Percentiles rank a stretch among this genome's conserved stretches.
Evolutionary conservation across 2,113 vertebrate species (phyloP).

Genomic region (Engraulis encrasicolus): DNA sequence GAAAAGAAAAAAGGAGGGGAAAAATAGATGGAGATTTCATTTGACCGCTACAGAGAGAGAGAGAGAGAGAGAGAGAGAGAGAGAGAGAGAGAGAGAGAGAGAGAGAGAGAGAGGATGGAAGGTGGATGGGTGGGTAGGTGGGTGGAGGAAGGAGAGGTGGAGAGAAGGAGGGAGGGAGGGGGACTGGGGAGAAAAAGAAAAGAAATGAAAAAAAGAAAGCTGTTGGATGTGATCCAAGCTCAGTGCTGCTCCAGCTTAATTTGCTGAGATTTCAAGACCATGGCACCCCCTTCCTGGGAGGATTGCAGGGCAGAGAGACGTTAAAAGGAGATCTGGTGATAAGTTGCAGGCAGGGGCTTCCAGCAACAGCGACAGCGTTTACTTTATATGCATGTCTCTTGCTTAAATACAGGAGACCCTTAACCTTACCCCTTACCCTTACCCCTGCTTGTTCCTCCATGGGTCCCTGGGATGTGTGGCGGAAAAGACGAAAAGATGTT

Average conservation of each 20-base stretch:
- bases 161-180: too few species aligned
- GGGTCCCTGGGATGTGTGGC: not conserved
- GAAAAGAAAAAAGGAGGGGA: slow-evolving; percentile 31
- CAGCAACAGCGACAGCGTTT: slow-evolving; percentile 41
- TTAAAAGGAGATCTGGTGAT: slow-evolving; percentile 58
- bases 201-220: not conserved
- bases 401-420: slow-evolving; percentile 56
- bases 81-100: too few species aligned
- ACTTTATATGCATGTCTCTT: slow-evolving; percentile 52
- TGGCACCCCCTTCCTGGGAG: slow-evolving; percentile 38
- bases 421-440: too few species aligned
- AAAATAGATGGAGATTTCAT: slow-evolving; percentile 35
- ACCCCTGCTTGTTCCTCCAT: not conserved
- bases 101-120: too few species aligned
- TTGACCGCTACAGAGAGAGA: slow-evolving; percentile 35
- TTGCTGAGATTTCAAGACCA: slow-evolving; percentile 50
- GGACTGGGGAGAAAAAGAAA: too few species aligned
- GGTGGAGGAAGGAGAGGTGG: too few species aligned
- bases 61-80: too few species aligned
- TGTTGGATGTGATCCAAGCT: slow-evolving; percentile 52
- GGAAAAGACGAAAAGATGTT: too few species aligned
- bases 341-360: slow-evolving; percentile 31
- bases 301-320: slow-evolving; percentile 51
- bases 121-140: too few species aligned
- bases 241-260: slow-evolving; percentile 42